A percentile compares a stretch with the other conserved stretches of the same genome.
Conservation (phyloP, 2,888 invertebrate genomes). For the Chloromyia formosa region DNA sequence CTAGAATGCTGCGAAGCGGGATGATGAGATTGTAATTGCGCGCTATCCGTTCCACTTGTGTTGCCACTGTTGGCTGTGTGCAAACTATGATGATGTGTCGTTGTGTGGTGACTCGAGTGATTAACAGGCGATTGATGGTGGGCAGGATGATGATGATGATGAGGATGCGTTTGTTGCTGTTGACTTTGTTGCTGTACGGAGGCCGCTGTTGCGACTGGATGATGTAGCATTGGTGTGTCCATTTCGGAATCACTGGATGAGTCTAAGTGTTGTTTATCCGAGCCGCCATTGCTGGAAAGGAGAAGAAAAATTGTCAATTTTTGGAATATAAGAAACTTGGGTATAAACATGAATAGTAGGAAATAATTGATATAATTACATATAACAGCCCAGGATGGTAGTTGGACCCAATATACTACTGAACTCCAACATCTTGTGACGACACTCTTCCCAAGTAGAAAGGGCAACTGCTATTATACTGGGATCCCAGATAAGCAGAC, state of each 20-base stretch:
- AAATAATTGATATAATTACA: no score
- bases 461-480: no score
- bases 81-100: slow-evolving; percentile 52
- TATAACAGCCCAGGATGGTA: no score
- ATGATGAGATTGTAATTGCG: slow-evolving; percentile 47
- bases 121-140: slow-evolving; percentile 43
- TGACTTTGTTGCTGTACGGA: slow-evolving; percentile 56
- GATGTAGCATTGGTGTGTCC: slow-evolving; percentile 61
- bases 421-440: no score
- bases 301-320: slow-evolving; percentile 3
- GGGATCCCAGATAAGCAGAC: no score
- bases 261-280: slow-evolving; percentile 64
- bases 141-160: slow-evolving; percentile 40
- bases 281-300: slow-evolving; percentile 60
- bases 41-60: slow-evolving; percentile 47
- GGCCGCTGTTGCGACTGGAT: slow-evolving; percentile 51
- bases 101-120: slow-evolving; percentile 53
- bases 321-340: no score
- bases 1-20: slow-evolving; percentile 51
- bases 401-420: no score
- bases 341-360: no score
- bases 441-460: no score
- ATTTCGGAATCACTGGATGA: slow-evolving; percentile 65
- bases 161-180: slow-evolving; percentile 53
- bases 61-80: slow-evolving; percentile 45